phyloP scores from a whole-genome alignment of 92 coral and sea anemone genomes.

The Pocillopora grandis region DNA sequence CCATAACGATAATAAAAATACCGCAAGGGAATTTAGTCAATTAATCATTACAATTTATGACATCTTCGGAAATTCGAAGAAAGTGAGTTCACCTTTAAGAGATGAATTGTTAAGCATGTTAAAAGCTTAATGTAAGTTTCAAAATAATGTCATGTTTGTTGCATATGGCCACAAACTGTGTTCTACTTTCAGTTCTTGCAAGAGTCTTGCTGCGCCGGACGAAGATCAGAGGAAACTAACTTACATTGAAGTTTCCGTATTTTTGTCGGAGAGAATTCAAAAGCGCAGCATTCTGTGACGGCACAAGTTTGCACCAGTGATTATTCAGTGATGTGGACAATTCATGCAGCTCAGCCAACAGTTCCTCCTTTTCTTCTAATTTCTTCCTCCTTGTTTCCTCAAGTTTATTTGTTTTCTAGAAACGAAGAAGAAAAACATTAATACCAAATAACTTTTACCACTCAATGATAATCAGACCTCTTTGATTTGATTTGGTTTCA shows the following conservation, averaged over 20 bases:
- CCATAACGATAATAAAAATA: not conserved
- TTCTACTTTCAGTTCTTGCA: too few species aligned
- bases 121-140: conserved; percentile 32
- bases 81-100: conserved; percentile 14
- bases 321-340: not conserved
- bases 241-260: too few species aligned
- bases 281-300: not conserved
- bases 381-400: not conserved
- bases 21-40: not conserved
- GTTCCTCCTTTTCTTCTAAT: not conserved
- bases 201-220: too few species aligned
- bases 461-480: not conserved
- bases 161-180: not conserved
- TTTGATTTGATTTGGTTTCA: too few species aligned
- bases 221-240: too few species aligned
- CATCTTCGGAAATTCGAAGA: conserved; percentile 38
- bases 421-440: not conserved
- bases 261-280: too few species aligned
- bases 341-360: not conserved
- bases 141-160: not conserved
- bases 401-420: conserved; percentile 5
- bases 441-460: too few species aligned
- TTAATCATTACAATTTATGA: not conserved
- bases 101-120: not conserved
- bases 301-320: not conserved